phyloP scores from a whole-genome alignment of 2,113 vertebrate genomes.

The Meleagris gallopavo region DNA sequence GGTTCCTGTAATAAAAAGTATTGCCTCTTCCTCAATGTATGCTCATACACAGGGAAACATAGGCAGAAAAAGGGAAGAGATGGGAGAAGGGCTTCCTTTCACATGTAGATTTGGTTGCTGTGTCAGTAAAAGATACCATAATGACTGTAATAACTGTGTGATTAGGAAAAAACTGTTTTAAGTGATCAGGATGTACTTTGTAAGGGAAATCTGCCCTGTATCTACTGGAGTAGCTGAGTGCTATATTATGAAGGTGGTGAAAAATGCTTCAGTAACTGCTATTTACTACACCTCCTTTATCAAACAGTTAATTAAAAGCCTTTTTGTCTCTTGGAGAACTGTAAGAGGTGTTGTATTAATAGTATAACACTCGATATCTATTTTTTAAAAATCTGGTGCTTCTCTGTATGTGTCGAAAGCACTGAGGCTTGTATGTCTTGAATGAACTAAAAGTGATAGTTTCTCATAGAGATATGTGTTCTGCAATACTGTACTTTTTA shows the following conservation, averaged over 20 bases:
- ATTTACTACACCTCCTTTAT: not conserved
- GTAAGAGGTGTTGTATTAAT: not conserved
- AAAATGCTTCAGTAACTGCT: not conserved
- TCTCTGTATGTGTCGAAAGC: not conserved
- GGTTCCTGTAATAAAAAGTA: not conserved
- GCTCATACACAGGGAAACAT: not conserved
- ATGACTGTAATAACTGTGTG: too few species aligned
- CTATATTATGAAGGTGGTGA: not conserved
- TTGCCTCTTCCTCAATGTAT: not conserved
- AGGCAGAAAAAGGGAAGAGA: not conserved
- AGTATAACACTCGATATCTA: not conserved
- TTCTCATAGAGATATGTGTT: not conserved
- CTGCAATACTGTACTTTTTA: not conserved
- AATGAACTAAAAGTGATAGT: not conserved
- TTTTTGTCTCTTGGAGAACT: not conserved
- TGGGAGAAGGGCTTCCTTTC: not conserved
- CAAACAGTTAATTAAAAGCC: not conserved
- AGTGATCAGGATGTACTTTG: not conserved
- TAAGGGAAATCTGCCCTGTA: not conserved
- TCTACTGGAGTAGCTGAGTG: not conserved
- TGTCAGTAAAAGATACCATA: not conserved
- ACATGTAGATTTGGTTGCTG: not conserved
- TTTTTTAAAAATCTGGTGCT: not conserved
- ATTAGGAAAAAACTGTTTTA: not conserved
- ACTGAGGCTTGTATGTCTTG: not conserved